Evolutionary conservation across 2,888 invertebrate genomes (phyloP), one percentile per base, ranked within the genome.

Genomic region (Dasypolia templi): DNA sequence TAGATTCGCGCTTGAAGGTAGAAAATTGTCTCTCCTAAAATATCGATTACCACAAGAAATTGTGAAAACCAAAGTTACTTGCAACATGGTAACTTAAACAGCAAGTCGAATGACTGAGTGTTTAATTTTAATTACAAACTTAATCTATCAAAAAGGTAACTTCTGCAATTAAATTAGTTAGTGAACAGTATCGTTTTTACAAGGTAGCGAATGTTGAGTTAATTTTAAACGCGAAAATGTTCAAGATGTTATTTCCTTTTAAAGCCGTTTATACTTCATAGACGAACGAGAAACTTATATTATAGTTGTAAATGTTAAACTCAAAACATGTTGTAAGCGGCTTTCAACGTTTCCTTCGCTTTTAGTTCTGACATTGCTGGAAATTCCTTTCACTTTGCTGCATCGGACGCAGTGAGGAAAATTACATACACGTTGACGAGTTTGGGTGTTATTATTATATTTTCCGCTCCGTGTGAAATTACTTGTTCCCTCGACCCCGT

Each of bases 311-410:
- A 67, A 79, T 82, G 35, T 79, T 66, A 39, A 72, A 78, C 72
- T 63, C 32, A 66, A 55, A 82, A 82, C 58, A 66, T 56, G 56
- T 53, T 46, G 56, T 77, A 75, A 73, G 61, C 66, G 26, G 62
- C 42, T 71, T 73, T 72, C 49, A 75, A 39, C 9, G 42, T 53
- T 69, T 71, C 46, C 35, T 12, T 59, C 39, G 66, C 62, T 72
- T 61, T 67, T 56, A 71, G 62, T 58, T 39, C 42, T 67, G 62
- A 71, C 77, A 55, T 68, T 29, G 26, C 49, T 59, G n/a, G 49
- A 77, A 69, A 69, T 69, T 64, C 22, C 49, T 65, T 59, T 77
- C 29, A 46, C 29, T 46, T 79, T 71, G 44, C 61, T 61, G 17
- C 55, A 29, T 29, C 26, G 19, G n/a, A 55, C 61, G 53, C 32